Evolutionary conservation across 1,140 invertebrate genomes (phyloP).

Genomic region (Holotrichia oblita): DNA sequence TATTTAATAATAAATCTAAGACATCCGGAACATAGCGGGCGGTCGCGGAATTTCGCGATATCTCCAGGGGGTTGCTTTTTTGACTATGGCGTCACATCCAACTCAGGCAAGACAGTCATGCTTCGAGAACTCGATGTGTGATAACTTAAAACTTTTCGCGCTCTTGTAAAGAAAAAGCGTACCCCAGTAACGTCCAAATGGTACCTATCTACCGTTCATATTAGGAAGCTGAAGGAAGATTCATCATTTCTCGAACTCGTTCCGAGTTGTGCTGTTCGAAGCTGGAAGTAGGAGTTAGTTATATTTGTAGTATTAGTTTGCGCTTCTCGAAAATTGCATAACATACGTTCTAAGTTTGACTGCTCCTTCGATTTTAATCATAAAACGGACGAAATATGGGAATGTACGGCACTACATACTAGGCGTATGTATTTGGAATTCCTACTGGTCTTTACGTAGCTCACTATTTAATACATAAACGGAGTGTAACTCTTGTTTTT

Average conservation of each 20-base stretch:
- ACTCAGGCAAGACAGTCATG: neutral
- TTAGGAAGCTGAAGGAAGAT: neutral
- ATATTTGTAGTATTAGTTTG: neutral
- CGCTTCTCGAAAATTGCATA: neutral
- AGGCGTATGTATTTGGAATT: too few species aligned
- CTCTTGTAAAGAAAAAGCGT: neutral
- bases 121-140: neutral
- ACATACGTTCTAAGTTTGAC: neutral
- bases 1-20: slow-evolving; percentile 22
- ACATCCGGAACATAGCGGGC: neutral
- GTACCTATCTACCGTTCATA: neutral
- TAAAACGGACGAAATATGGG: neutral
- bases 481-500: too few species aligned
- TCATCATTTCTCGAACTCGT: neutral
- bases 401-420: too few species aligned
- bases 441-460: too few species aligned
- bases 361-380: neutral
- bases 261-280: neutral
- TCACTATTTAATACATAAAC: too few species aligned
- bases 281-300: neutral
- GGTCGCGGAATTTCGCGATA: slow-evolving; percentile 15
- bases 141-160: slow-evolving; percentile 17
- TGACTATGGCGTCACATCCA: neutral
- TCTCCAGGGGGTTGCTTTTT: neutral
- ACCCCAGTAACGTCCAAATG: neutral